A percentile compares a stretch with the other conserved stretches of the same genome.
These are phyloP conservation scores for Hippocampus guttulatus DNA, from an alignment of 2,113 vertebrate species.

Conservation along the genomic window DNA sequence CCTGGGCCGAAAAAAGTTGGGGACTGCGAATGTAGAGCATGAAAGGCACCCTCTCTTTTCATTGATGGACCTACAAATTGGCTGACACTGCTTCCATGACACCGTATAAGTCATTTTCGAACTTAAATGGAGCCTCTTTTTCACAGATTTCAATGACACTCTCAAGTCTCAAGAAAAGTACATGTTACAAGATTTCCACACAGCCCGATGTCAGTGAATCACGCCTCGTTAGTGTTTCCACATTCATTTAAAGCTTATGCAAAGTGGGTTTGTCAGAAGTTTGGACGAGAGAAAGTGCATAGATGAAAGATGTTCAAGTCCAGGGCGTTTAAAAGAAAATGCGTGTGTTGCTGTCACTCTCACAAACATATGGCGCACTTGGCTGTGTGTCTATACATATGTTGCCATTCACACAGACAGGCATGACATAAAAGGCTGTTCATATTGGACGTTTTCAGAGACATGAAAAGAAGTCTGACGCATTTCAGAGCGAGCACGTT, in stretches of 20 bases:
- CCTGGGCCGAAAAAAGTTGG: too few species aligned
- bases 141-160: neutral
- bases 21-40: too few species aligned
- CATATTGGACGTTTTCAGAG: slow-evolving; percentile 18
- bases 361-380: slow-evolving; percentile 40
- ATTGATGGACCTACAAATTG: too few species aligned
- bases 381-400: slow-evolving; percentile 28
- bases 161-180: neutral
- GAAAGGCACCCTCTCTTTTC: too few species aligned
- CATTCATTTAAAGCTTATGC: neutral
- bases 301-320: neutral
- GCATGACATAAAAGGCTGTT: slow-evolving; percentile 8
- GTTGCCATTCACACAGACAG: slow-evolving; percentile 34
- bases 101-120: too few species aligned
- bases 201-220: neutral
- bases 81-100: too few species aligned
- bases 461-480: slow-evolving; percentile 28
- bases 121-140: neutral
- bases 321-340: neutral
- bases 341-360: slow-evolving; percentile 27
- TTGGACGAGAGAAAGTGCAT: neutral
- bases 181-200: neutral
- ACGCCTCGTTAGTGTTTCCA: neutral
- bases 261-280: neutral
- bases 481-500: slow-evolving; percentile 30